phyloP scores from a whole-genome alignment of 1,140 invertebrate species.

The Zophobas atratus region DNA sequence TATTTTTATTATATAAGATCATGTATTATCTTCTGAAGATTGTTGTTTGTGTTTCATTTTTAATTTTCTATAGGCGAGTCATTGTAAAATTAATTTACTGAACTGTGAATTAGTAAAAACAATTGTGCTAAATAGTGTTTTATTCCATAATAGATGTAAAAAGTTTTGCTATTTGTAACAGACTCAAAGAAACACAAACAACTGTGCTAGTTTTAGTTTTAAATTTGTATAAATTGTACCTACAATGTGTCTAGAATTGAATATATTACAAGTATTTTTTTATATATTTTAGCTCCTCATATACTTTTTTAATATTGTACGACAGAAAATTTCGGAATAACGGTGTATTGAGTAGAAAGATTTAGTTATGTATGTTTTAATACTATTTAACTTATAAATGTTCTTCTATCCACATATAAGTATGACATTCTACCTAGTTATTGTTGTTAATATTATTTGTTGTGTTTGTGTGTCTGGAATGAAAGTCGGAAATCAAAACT shows the following conservation, averaged over 20 bases:
- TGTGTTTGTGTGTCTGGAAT: slow-evolving; percentile 58
- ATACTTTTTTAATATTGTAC: slow-evolving; percentile 12
- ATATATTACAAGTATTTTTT: slow-evolving; percentile 51
- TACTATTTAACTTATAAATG: slow-evolving; percentile 33
- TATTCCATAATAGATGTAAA: too few relatives aligned
- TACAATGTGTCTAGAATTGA: slow-evolving; percentile 19
- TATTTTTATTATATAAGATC: slow-evolving; percentile 31
- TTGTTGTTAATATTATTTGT: slow-evolving; percentile 57
- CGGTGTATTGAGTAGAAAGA: slow-evolving; percentile 50
- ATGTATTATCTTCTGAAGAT: slow-evolving; percentile 8
- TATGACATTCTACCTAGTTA: slow-evolving; percentile 20
- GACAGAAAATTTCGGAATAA: slow-evolving; percentile 48
- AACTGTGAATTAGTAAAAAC: too few relatives aligned
- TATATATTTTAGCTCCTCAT: slow-evolving; percentile 44
- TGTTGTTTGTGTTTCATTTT: slow-evolving; percentile 31
- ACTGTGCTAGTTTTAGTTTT: slow-evolving; percentile 44
- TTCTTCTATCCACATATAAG: slow-evolving; percentile 10
- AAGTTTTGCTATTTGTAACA: too few relatives aligned
- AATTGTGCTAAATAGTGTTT: too few relatives aligned
- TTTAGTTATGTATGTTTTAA: slow-evolving; percentile 47
- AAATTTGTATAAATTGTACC: slow-evolving; percentile 27
- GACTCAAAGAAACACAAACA: slow-evolving; percentile 41
- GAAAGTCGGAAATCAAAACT: slow-evolving; percentile 52
- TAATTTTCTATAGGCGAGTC: background rate
- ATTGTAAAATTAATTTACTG: slow-evolving; percentile 32